These are phyloP conservation scores for Hozukius guyotensis DNA, from an alignment of 2,797 vertebrate genomes.

Conservation along the genomic window DNA sequence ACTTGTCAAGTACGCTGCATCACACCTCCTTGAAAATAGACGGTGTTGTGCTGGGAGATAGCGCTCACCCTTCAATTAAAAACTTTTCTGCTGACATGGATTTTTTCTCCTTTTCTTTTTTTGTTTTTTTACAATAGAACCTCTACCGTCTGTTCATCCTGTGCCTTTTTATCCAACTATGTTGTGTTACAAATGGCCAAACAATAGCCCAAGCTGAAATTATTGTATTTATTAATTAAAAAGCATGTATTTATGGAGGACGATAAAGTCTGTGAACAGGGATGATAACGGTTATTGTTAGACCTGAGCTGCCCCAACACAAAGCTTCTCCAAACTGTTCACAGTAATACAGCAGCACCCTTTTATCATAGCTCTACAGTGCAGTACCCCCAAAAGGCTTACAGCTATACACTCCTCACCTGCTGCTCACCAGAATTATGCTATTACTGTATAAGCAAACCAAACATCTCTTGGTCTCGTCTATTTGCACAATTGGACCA, in stretches of 20 bases:
- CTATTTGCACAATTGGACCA: background rate
- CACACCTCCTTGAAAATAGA: constrained; percentile 14
- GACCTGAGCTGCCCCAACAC: background rate
- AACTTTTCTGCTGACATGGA: constrained; percentile 37
- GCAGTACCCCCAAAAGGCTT: background rate
- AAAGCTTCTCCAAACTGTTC: background rate
- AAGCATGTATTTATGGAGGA: background rate
- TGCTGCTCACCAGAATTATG: background rate
- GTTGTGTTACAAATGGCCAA: background rate
- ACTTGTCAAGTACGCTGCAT: constrained; percentile 30
- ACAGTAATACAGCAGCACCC: background rate
- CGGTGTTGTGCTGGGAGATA: background rate
- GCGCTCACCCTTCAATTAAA: constrained; percentile 11
- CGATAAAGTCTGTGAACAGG: background rate
- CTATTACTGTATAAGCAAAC: background rate
- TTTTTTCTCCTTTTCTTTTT: background rate
- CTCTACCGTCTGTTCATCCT: background rate
- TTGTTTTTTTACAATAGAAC: background rate
- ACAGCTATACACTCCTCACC: background rate
- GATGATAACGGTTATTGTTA: background rate
- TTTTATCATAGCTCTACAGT: background rate
- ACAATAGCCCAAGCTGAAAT: background rate
- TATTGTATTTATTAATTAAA: background rate
- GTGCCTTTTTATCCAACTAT: background rate
- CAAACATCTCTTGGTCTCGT: background rate